phyloP scores from a whole-genome alignment of 2,888 invertebrate genomes.

The Nomada ruficornis region DNA sequence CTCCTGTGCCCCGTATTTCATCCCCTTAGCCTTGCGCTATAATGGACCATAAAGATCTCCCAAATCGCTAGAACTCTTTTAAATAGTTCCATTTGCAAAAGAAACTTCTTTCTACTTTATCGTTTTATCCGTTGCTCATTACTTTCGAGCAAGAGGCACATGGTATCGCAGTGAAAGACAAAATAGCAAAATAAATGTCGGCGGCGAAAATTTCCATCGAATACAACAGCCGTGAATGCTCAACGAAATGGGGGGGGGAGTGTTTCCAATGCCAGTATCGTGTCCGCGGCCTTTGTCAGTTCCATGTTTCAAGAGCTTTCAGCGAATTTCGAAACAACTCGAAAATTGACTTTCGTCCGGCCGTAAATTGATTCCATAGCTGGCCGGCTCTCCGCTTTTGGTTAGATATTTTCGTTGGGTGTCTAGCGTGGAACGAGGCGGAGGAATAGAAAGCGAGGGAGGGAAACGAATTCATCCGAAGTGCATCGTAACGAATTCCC shows the following conservation, averaged over 20 bases:
- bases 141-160: too few species aligned
- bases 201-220: constrained; percentile 15
- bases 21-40: neutral
- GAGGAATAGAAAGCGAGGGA: neutral
- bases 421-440: neutral
- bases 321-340: constrained; percentile 50
- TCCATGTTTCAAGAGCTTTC: constrained; percentile 47
- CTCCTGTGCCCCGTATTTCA: constrained; percentile 63
- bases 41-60: too few species aligned
- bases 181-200: constrained; percentile 21
- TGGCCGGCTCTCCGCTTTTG: constrained; percentile 24
- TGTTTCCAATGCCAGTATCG: constrained; percentile 28
- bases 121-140: too few species aligned
- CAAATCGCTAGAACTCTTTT: too few species aligned
- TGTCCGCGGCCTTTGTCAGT: constrained; percentile 35
- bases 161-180: too few species aligned
- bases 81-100: too few species aligned
- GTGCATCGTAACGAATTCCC: constrained; percentile 46
- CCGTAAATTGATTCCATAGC: constrained; percentile 48
- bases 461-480: constrained; percentile 40
- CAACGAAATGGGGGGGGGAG: neutral
- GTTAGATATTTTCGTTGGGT: constrained; percentile 39
- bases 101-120: too few species aligned
- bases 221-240: neutral
- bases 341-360: constrained; percentile 54